Percentiles rank a stretch among this genome's conserved stretches.
phyloP scores from a whole-genome alignment of 2,888 invertebrate genomes.

The Acanthococcus lagerstroemiae region DNA sequence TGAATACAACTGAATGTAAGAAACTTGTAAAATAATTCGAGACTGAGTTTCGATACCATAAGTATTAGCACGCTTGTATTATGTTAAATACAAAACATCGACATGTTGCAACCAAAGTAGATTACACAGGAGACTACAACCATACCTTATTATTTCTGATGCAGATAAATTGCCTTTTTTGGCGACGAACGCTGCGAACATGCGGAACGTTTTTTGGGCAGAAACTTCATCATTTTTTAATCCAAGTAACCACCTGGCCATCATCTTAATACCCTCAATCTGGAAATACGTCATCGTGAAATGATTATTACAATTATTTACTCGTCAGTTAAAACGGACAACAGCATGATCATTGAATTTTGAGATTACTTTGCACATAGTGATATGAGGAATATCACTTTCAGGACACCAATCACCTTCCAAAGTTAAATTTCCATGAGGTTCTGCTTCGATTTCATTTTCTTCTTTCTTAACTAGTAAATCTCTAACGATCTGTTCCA shows the following conservation, averaged over 20 bases:
- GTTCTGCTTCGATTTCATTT: conserved; percentile 41
- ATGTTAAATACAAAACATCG: too few relatives aligned
- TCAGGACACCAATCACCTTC: conserved; percentile 71
- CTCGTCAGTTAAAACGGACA: neutral
- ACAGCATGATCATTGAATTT: neutral
- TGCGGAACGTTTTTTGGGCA: conserved; percentile 86
- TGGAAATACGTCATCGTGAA: too few relatives aligned
- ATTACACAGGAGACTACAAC: neutral
- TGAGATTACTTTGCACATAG: conserved; percentile 64
- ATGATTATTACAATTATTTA: too few relatives aligned
- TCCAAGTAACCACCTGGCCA: conserved; percentile 92
- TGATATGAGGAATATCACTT: conserved; percentile 79
- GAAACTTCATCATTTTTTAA: conserved; percentile 77
- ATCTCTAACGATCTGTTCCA: conserved; percentile 76
- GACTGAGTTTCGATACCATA: too few relatives aligned
- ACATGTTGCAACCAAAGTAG: neutral
- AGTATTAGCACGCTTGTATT: too few relatives aligned
- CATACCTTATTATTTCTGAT: conserved; percentile 44
- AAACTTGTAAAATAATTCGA: neutral
- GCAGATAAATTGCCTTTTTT: conserved; percentile 78
- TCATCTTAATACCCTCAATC: conserved; percentile 82
- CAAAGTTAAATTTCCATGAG: conserved; percentile 35
- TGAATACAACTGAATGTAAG: neutral
- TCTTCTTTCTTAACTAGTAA: conserved; percentile 66
- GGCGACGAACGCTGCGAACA: conserved; percentile 85